A percentile compares a stretch with the other conserved stretches of the same genome.
These are phyloP conservation scores for Ischnura elegans DNA, from an alignment of 2,888 invertebrate genomes.

Conservation along the genomic window DNA sequence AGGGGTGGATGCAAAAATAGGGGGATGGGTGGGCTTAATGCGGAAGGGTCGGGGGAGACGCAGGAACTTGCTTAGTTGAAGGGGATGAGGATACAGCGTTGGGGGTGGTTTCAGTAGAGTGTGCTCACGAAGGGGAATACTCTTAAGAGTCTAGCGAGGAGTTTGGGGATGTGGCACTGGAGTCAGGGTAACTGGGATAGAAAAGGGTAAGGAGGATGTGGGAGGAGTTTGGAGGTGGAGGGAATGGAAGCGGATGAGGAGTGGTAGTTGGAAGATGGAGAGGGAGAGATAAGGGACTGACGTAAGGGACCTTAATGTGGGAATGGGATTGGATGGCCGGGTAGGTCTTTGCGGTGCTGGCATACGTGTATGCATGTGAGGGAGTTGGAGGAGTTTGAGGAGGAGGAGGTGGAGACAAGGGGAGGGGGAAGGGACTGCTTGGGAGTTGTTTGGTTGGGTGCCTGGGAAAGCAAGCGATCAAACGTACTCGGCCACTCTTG, in stretches of 20 bases:
- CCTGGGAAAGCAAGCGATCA: no score
- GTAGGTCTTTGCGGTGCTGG: background rate
- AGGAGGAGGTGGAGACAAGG: background rate
- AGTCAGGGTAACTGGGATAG: constrained; percentile 1
- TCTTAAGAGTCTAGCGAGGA: background rate
- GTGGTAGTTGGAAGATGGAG: no score
- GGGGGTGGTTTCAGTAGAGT: background rate
- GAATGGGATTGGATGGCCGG: constrained; percentile 26
- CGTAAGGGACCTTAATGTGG: background rate
- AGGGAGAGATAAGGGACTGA: constrained; percentile 16
- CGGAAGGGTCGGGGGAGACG: background rate
- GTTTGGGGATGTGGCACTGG: background rate
- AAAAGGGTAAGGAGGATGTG: background rate
- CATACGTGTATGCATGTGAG: background rate
- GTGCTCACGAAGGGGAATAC: background rate
- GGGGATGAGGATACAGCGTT: background rate
- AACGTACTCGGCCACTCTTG: no score
- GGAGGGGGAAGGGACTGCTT: background rate
- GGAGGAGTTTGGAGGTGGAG: background rate
- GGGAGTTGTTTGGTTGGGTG: background rate
- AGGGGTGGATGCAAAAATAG: background rate
- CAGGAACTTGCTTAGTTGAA: background rate
- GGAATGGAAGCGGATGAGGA: background rate
- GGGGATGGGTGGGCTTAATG: background rate
- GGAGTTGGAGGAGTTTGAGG: background rate